Evolutionary conservation across 1,140 invertebrate genomes (phyloP).

Genomic region (Drosophila pachea): DNA sequence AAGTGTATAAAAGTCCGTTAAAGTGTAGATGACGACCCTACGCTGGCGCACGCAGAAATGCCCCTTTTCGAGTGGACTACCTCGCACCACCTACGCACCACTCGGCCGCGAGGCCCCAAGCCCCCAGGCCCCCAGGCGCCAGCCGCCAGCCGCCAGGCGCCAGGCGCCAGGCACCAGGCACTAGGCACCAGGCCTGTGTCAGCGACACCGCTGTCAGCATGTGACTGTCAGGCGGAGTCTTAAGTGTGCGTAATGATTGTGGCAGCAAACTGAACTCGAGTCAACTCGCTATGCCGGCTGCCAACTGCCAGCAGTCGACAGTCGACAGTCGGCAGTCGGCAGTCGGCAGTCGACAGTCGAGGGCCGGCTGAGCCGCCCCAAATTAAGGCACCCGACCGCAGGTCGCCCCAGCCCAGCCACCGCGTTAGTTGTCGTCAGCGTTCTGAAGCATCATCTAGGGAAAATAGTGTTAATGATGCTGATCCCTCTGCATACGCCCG

Average conservation of each 20-base stretch:
- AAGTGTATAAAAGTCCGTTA: slow-evolving; percentile 57
- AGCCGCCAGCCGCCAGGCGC: background rate
- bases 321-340: slow-evolving; percentile 39
- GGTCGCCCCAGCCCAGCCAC: background rate
- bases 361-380: slow-evolving; percentile 37
- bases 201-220: slow-evolving; percentile 55
- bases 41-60: slow-evolving; percentile 30
- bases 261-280: slow-evolving; percentile 63
- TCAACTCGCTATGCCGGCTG: slow-evolving; percentile 45
- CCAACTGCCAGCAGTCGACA: slow-evolving; percentile 21
- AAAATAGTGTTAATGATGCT: slow-evolving; percentile 77
- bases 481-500: slow-evolving; percentile 65
- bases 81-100: background rate
- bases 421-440: slow-evolving; percentile 33
- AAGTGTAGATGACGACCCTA: slow-evolving; percentile 44
- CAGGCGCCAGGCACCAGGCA: too few relatives aligned
- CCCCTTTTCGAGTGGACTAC: slow-evolving; percentile 54
- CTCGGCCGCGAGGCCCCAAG: background rate
- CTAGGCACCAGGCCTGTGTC: slow-evolving; percentile 22
- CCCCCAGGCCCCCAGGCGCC: too few relatives aligned
- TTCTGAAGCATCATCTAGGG: slow-evolving; percentile 68
- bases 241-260: slow-evolving; percentile 74
- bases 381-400: background rate
- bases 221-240: slow-evolving; percentile 51
- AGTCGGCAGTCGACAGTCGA: background rate